phyloP scores from a whole-genome alignment of 2,888 invertebrate species.

The Platypus cylindrus region DNA sequence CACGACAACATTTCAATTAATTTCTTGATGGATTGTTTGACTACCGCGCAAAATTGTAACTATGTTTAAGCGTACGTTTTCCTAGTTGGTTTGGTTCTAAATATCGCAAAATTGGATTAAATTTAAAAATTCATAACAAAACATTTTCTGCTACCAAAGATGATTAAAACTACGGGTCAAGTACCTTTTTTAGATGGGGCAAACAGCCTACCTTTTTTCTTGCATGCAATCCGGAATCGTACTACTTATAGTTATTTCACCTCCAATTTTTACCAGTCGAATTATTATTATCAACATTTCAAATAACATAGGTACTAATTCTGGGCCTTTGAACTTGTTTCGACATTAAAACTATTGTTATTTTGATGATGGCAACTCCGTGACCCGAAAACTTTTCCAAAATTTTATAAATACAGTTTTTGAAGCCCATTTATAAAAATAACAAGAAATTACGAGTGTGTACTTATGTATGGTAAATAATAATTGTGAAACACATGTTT shows the following conservation, averaged over 20 bases:
- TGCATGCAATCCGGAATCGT: not conserved
- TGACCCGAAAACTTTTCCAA: conserved; percentile 3
- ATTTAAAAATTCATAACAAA: too few species aligned
- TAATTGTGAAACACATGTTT: conserved; percentile 4
- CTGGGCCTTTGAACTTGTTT: conserved; percentile 3
- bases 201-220: conserved; percentile 3
- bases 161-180: conserved; percentile 2
- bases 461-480: conserved; percentile 1
- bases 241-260: too few species aligned
- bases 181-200: conserved; percentile 2
- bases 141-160: too few species aligned
- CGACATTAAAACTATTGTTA: conserved; percentile 3
- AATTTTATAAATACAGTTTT: conserved; percentile 2
- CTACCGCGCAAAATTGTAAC: too few species aligned
- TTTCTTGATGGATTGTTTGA: too few species aligned
- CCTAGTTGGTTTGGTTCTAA: too few species aligned
- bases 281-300: conserved; percentile 2
- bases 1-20: too few species aligned
- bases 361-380: conserved; percentile 1
- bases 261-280: too few species aligned
- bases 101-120: too few species aligned
- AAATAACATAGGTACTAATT: conserved; percentile 2
- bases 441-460: not conserved
- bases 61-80: too few species aligned
- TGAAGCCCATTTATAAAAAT: conserved; percentile 1